A percentile compares a stretch with the other conserved stretches of the same genome.
Conservation (phyloP, 2,797 vertebrate genomes). For the Bradypus variegatus region DNA sequence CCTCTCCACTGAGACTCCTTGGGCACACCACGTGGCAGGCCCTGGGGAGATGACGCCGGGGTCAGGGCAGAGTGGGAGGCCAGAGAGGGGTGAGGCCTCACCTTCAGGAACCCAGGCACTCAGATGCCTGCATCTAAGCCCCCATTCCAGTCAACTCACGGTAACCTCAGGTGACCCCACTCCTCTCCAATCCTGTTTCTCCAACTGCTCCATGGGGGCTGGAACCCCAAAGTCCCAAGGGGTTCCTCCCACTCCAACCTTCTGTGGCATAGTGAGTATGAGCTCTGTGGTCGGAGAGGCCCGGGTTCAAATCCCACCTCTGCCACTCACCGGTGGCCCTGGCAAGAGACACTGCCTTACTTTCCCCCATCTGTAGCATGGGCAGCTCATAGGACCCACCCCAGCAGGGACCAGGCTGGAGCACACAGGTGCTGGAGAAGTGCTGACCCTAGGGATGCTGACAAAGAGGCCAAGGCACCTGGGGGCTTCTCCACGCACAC, state of each 20-base stretch:
- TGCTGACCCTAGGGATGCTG: not conserved
- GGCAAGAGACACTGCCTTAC: not conserved
- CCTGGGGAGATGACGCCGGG: rapidly evolving
- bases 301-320: not conserved
- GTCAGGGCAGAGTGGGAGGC: rapidly evolving
- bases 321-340: not conserved
- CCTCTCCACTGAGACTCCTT: rapidly evolving
- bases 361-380: not conserved
- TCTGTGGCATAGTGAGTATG: not conserved
- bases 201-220: not conserved
- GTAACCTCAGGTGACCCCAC: not conserved
- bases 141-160: not conserved
- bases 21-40: not conserved
- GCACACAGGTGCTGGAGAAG: not conserved
- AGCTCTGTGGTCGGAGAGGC: not conserved
- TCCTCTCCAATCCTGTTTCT: not conserved
- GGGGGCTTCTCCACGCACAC: rapidly evolving
- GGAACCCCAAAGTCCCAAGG: not conserved
- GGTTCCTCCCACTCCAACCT: too few species aligned
- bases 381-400: not conserved
- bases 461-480: too few species aligned
- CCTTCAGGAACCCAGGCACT: not conserved
- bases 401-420: rapidly evolving
- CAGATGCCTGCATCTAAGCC: not conserved
- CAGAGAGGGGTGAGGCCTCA: not conserved